phyloP scores from a whole-genome alignment of 2,797 vertebrate genomes.

The Balearica regulorum region DNA sequence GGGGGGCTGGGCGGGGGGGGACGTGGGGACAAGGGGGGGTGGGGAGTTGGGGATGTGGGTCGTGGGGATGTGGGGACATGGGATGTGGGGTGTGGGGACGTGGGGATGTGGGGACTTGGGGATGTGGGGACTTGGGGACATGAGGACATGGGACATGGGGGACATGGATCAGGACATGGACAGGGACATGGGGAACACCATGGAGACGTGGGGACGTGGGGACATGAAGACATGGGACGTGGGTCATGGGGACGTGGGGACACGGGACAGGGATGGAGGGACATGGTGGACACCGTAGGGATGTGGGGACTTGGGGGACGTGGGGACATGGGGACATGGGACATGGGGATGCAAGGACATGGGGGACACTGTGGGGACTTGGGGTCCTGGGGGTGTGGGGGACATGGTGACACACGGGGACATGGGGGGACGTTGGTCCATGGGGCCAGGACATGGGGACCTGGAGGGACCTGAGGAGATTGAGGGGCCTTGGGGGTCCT shows the following conservation, averaged over 20 bases:
- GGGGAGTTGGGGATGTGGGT: too few species aligned
- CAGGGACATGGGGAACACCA: too few species aligned
- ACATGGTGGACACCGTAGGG: neutral
- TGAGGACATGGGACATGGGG: too few species aligned
- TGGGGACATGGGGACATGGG: neutral
- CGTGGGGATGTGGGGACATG: too few species aligned
- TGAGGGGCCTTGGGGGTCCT: neutral
- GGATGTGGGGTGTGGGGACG: too few species aligned
- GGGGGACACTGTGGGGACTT: neutral
- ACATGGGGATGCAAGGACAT: neutral
- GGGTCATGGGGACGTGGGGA: neutral
- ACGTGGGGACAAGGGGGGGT: too few species aligned
- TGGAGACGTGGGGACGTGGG: too few species aligned
- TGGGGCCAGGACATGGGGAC: neutral
- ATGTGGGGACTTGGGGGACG: neutral
- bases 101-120: too few species aligned
- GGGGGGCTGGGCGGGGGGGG: too few species aligned
- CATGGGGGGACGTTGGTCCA: neutral
- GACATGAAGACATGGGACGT: neutral
- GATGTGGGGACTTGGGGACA: too few species aligned
- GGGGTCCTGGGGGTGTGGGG: fast-evolving
- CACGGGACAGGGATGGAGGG: too few species aligned
- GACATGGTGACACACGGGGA: neutral
- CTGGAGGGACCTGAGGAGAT: neutral
- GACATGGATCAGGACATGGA: too few species aligned